These are phyloP conservation scores for Cyclophora punctaria DNA, from an alignment of 2,888 invertebrate genomes.

Conservation along the genomic window DNA sequence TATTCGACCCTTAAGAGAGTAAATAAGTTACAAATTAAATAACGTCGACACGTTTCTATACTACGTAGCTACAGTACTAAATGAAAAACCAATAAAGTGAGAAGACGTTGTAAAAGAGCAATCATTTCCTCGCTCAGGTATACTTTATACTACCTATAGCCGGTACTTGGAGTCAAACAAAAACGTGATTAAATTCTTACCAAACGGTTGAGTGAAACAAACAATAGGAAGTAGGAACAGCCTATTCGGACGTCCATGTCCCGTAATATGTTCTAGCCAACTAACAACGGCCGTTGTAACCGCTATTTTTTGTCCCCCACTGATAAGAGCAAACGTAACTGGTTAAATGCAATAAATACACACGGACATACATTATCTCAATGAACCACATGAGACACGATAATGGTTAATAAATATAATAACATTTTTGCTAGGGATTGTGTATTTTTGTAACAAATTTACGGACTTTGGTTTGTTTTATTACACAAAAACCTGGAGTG, in stretches of 20 bases:
- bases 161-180: constrained; percentile 9
- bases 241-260: constrained; percentile 29
- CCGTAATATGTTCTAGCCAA: constrained; percentile 19
- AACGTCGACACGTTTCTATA: not conserved
- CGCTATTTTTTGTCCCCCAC: not conserved
- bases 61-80: constrained; percentile 6
- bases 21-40: constrained; percentile 3
- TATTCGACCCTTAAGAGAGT: not conserved
- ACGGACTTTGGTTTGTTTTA: no score
- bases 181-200: constrained; percentile 34
- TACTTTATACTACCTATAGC: constrained; percentile 1
- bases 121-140: constrained; percentile 8
- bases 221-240: constrained; percentile 23
- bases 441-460: no score
- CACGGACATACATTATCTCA: no score
- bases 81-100: constrained; percentile 13
- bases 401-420: no score
- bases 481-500: no score
- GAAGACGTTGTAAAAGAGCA: constrained; percentile 9
- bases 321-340: constrained; percentile 12
- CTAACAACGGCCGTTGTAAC: constrained; percentile 13
- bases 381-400: no score
- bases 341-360: no score
- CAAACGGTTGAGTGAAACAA: constrained; percentile 31
- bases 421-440: no score